Percentiles rank a stretch among this genome's conserved stretches.
phyloP scores from a whole-genome alignment of 1,140 invertebrate species.

The Pteromalus puparum region DNA sequence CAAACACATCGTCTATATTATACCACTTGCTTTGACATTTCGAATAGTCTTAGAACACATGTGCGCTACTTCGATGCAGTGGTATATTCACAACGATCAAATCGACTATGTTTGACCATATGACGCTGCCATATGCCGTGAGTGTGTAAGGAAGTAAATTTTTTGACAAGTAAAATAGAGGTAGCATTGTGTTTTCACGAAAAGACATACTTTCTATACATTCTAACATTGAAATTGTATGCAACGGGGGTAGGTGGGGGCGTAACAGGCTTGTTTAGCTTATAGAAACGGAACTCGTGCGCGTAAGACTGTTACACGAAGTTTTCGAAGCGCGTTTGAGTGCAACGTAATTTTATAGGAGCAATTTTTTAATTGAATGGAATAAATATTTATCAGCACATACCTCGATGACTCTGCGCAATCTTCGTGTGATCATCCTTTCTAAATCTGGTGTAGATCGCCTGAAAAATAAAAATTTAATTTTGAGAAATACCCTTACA shows the following conservation, averaged over 20 bases:
- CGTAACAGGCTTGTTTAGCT: neutral
- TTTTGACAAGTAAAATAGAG: neutral
- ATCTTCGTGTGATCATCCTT: constrained; percentile 8
- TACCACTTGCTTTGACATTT: neutral
- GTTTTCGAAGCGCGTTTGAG: too few species aligned
- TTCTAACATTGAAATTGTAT: neutral
- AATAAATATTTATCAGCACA: neutral
- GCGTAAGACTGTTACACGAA: too few species aligned
- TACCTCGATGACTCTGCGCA: neutral
- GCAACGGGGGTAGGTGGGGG: neutral
- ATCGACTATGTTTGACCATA: constrained; percentile 4
- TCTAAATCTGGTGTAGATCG: neutral
- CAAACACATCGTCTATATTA: too few species aligned
- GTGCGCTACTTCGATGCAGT: neutral
- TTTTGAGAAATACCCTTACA: neutral
- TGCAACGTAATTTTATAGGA: too few species aligned
- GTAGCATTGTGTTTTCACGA: neutral
- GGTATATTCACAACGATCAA: neutral
- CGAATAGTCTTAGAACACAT: constrained; percentile 16
- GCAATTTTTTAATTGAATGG: too few species aligned
- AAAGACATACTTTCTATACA: neutral
- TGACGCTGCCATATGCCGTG: constrained; percentile 26
- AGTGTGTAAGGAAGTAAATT: neutral
- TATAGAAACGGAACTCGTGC: neutral
- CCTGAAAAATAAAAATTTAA: neutral